phyloP scores from a whole-genome alignment of 2,888 invertebrate genomes.

The Euplexia lucipara region DNA sequence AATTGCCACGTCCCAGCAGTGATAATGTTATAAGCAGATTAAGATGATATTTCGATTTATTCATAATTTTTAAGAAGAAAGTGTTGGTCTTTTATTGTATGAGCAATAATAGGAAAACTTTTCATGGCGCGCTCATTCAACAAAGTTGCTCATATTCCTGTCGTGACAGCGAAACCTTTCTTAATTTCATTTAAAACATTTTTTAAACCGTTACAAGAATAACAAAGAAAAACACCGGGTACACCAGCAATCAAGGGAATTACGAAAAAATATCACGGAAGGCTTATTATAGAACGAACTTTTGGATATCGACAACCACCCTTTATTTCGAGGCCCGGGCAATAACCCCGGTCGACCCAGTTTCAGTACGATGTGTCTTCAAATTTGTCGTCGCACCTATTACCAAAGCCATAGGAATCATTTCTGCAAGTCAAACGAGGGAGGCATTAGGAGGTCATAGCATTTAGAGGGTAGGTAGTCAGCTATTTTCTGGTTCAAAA shows the following conservation, averaged over 20 bases:
- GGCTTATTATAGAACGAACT: constrained; percentile 64
- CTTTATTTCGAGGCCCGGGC: constrained; percentile 70
- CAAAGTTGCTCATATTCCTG: background rate
- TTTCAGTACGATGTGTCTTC: constrained; percentile 52
- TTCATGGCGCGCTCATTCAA: constrained; percentile 9
- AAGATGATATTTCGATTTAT: background rate
- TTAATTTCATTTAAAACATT: constrained; percentile 31
- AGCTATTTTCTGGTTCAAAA: constrained; percentile 53
- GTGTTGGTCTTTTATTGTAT: too few relatives aligned
- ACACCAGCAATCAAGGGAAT: constrained; percentile 37
- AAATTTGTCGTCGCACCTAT: constrained; percentile 49
- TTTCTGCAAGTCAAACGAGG: constrained; percentile 21
- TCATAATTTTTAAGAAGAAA: too few relatives aligned
- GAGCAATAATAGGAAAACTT: background rate
- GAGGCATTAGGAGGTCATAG: constrained; percentile 57
- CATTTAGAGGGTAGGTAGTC: constrained; percentile 54
- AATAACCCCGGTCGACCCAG: constrained; percentile 69
- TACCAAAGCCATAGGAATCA: constrained; percentile 28
- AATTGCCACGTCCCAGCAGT: too few relatives aligned
- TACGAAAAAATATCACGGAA: constrained; percentile 57
- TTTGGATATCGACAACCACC: constrained; percentile 69
- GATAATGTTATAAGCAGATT: too few relatives aligned
- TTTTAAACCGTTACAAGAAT: constrained; percentile 31
- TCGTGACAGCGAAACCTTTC: constrained; percentile 19
- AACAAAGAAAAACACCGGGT: constrained; percentile 12